Conservation (phyloP, 64 coral and sea anemone genomes). For the Stylophora pistillata region DNA sequence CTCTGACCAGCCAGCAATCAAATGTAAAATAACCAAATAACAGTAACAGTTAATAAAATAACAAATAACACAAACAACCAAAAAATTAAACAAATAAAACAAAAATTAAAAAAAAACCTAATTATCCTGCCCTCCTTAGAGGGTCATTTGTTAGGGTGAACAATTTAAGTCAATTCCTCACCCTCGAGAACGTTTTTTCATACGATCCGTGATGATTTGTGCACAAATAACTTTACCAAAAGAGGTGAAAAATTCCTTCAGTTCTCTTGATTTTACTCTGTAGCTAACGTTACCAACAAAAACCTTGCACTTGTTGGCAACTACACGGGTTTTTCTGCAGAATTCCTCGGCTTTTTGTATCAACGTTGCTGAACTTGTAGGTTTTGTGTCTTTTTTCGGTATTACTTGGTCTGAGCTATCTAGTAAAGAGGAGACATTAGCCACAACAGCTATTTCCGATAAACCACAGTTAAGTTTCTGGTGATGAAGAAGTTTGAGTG, state of each 20-base stretch:
- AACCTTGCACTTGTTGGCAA: slow-evolving; percentile 86
- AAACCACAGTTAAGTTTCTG: slow-evolving; percentile 26
- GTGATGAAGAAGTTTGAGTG: slow-evolving; percentile 68
- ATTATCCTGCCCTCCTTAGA: too few relatives aligned
- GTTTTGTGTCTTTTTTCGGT: neutral
- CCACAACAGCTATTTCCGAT: slow-evolving; percentile 6
- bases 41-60: too few relatives aligned
- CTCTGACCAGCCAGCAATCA: too few relatives aligned
- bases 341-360: slow-evolving; percentile 51
- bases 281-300: slow-evolving; percentile 95
- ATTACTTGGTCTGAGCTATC: neutral
- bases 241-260: slow-evolving; percentile 77
- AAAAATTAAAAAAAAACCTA: too few relatives aligned
- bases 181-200: slow-evolving; percentile 91
- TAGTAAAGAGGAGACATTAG: neutral
- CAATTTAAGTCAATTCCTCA: slow-evolving; percentile 35
- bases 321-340: slow-evolving; percentile 55
- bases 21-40: too few relatives aligned
- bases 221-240: slow-evolving; percentile 94
- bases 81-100: too few relatives aligned
- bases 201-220: slow-evolving; percentile 73
- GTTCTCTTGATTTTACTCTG: slow-evolving; percentile 66
- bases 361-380: neutral
- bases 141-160: neutral
- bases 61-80: too few relatives aligned